phyloP scores from a whole-genome alignment of 1,140 invertebrate species.

The Colletes latitarsis region DNA sequence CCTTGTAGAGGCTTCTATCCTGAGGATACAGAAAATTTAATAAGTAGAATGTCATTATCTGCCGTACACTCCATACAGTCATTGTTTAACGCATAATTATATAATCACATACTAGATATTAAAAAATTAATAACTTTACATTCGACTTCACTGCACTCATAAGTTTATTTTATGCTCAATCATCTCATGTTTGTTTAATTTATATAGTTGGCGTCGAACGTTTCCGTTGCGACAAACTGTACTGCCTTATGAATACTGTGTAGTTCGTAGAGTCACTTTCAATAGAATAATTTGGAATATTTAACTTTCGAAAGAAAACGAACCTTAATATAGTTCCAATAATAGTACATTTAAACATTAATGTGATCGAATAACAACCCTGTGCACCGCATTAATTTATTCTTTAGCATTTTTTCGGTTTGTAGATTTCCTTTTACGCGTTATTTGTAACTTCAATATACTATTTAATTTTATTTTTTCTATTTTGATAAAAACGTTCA shows the following conservation, averaged over 20 bases:
- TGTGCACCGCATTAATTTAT: too few species aligned
- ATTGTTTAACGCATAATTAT: too few species aligned
- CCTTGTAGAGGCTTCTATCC: background rate
- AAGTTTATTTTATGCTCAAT: background rate
- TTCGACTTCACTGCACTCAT: background rate
- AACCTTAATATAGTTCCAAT: too few species aligned
- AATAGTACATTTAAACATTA: too few species aligned
- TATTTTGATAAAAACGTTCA: background rate
- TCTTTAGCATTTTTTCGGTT: too few species aligned
- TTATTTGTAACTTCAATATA: background rate
- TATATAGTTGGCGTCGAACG: background rate
- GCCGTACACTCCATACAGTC: background rate
- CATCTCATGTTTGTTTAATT: background rate
- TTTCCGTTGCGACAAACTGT: background rate
- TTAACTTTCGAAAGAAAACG: too few species aligned
- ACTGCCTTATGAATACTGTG: too few species aligned
- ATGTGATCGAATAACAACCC: too few species aligned
- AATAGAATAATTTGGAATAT: too few species aligned
- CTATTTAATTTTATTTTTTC: background rate
- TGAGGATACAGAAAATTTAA: background rate
- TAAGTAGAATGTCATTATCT: background rate
- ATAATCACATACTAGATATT: background rate
- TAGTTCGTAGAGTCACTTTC: too few species aligned
- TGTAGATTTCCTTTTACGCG: too few species aligned
- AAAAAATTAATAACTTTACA: background rate